phyloP scores from a whole-genome alignment of 2,797 vertebrate genomes.

The Pteronotus mesoamericanus region DNA sequence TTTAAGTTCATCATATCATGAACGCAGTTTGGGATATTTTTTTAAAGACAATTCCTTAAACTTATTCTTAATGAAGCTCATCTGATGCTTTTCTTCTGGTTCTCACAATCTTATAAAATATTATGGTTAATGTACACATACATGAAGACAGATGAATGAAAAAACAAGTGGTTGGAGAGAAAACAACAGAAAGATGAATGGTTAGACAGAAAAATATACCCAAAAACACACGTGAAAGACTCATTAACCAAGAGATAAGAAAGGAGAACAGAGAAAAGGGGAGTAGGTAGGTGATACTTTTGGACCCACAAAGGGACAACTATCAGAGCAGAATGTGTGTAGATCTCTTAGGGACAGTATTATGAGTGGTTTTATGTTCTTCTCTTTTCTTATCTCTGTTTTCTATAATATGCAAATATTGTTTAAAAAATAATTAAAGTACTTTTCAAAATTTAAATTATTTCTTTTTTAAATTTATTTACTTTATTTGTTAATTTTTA shows the following conservation, averaged over 20 bases:
- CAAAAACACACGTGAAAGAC: not conserved
- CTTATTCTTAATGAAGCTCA: not conserved
- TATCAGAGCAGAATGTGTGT: not conserved
- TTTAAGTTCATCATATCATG: not conserved
- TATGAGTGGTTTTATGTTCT: not conserved
- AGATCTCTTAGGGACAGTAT: not conserved
- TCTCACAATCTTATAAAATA: not conserved
- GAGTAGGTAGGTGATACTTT: too few relatives aligned
- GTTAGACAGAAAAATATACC: not conserved
- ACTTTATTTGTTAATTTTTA: constrained; percentile 38
- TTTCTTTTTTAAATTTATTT: constrained; percentile 6
- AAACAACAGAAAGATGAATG: not conserved
- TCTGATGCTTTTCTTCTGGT: not conserved
- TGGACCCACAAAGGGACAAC: not conserved
- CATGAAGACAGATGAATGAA: not conserved
- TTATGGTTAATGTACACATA: not conserved
- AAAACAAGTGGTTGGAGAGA: not conserved
- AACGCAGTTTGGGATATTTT: not conserved
- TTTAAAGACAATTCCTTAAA: not conserved
- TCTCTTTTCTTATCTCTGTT: not conserved
- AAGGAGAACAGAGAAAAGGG: not conserved
- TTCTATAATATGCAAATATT: constrained; percentile 6
- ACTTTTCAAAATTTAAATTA: not conserved
- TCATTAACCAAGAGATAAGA: not conserved
- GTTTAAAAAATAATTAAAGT: constrained; percentile 31